A percentile compares a stretch with the other conserved stretches of the same genome.
phyloP scores from a whole-genome alignment of 2,113 vertebrate genomes.

The Pangasianodon hypophthalmus region DNA sequence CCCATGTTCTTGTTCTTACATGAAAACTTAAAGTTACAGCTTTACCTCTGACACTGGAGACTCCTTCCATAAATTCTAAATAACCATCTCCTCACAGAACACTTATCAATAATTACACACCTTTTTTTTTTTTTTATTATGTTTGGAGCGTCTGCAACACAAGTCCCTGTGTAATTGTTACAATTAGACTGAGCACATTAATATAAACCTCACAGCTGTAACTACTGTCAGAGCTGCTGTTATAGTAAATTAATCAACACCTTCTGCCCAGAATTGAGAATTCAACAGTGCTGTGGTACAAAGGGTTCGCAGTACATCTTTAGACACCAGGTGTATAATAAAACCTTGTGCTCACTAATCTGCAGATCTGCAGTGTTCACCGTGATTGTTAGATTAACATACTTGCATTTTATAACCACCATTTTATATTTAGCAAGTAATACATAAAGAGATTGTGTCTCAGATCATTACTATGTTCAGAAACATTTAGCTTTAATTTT shows the following conservation, averaged over 20 bases:
- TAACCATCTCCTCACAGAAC: not conserved
- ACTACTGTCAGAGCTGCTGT: conserved; percentile 4
- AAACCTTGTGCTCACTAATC: not conserved
- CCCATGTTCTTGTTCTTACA: not conserved
- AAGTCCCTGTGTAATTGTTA: not conserved
- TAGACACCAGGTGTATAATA: not conserved
- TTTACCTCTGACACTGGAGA: not conserved
- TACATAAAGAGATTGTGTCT: conserved; percentile 1
- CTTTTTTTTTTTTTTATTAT: not conserved
- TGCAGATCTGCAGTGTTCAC: not conserved
- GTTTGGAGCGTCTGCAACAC: not conserved
- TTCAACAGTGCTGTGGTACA: not conserved
- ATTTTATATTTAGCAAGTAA: not conserved
- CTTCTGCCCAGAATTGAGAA: not conserved
- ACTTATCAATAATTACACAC: not conserved
- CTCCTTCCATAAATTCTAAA: not conserved
- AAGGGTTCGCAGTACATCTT: not conserved
- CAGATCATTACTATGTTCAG: not conserved
- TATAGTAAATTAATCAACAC: not conserved
- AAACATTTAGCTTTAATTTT: not conserved
- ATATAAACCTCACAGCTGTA: not conserved
- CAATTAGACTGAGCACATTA: not conserved
- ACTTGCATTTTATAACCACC: not conserved
- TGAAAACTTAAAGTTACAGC: not conserved
- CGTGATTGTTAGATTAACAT: not conserved